Conservation (phyloP, 2,113 vertebrate species). For the Romanogobio albipinnatus region DNA sequence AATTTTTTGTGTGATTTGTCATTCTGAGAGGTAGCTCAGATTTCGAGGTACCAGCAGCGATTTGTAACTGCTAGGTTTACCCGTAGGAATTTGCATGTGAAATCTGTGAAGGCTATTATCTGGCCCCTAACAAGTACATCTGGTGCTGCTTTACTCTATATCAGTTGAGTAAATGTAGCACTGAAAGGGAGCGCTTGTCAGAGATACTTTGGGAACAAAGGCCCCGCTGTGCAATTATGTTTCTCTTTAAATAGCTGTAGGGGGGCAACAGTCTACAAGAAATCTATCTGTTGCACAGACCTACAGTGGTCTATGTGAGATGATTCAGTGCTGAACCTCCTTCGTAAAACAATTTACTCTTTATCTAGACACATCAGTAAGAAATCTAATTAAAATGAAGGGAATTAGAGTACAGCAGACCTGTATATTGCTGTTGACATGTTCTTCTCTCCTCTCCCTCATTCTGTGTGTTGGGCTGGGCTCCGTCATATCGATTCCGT, state of each 20-base stretch:
- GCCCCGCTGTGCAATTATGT: constrained; percentile 33
- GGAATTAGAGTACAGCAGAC: background rate
- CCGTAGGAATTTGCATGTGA: background rate
- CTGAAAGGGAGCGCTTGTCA: constrained; percentile 28
- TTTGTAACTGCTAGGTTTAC: background rate
- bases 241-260: constrained; percentile 34
- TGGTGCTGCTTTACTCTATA: constrained; percentile 18
- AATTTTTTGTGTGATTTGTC: background rate
- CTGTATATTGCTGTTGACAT: constrained; percentile 13
- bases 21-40: background rate
- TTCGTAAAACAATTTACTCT: background rate
- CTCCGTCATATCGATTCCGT: constrained; percentile 21
- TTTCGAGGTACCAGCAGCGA: background rate
- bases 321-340: background rate
- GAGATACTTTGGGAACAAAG: constrained; percentile 30
- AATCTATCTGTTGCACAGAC: constrained; percentile 34
- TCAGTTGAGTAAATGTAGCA: constrained; percentile 4
- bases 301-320: background rate
- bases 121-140: background rate
- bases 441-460: background rate
- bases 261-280: constrained; percentile 21
- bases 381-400: background rate
- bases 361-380: background rate
- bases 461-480: background rate
- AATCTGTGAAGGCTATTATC: constrained; percentile 7